These are phyloP conservation scores for Podabrus alpinus DNA, from an alignment of 2,888 invertebrate species.

Conservation along the genomic window DNA sequence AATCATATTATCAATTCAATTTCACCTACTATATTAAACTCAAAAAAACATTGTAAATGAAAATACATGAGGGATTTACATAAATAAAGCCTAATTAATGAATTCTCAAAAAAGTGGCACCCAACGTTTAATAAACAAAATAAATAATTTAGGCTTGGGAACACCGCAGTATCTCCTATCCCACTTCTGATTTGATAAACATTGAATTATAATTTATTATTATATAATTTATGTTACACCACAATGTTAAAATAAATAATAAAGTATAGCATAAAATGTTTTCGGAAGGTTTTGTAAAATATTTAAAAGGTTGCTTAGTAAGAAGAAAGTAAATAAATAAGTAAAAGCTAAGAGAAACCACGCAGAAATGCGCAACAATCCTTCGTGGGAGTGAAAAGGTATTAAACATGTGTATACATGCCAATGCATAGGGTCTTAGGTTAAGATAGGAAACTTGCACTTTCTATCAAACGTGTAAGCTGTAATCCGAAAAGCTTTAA, in stretches of 20 bases:
- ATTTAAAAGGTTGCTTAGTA: not conserved
- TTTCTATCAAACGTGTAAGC: constrained; percentile 38
- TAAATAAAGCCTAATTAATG: no score
- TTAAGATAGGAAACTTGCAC: constrained; percentile 49
- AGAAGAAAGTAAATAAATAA: not conserved
- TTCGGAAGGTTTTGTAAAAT: not conserved
- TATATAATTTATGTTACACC: not conserved
- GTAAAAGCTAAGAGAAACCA: not conserved
- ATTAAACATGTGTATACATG: constrained; percentile 53
- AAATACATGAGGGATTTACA: no score
- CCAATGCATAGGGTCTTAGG: constrained; percentile 44
- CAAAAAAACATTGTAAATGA: no score
- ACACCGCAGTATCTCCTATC: not conserved
- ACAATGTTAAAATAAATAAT: not conserved
- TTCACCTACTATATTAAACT: no score
- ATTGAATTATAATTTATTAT: not conserved
- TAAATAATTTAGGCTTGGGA: no score
- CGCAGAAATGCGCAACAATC: constrained; percentile 39
- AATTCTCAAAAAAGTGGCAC: no score
- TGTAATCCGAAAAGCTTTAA: constrained; percentile 38
- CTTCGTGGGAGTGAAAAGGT: constrained; percentile 51
- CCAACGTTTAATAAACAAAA: no score
- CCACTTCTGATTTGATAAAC: not conserved
- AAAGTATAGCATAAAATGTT: not conserved
- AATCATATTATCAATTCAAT: no score